Evolutionary conservation across 2,888 invertebrate genomes (phyloP), one percentile per base, ranked within the genome.

Genomic region (Dryococelus australis): DNA sequence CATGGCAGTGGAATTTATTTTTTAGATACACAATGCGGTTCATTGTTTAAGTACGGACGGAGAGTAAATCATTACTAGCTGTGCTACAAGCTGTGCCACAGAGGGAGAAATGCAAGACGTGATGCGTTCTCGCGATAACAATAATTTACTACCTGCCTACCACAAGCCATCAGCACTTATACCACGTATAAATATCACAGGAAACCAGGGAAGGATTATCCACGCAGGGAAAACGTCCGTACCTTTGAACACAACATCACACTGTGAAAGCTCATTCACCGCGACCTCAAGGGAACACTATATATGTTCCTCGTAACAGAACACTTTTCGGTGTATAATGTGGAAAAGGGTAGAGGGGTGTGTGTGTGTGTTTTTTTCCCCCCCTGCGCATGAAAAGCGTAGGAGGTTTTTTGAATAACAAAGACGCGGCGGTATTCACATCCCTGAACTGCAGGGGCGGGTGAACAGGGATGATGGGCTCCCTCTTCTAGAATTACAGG

Each of bases 351-450:
- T 35, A 3, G 35, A 4, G 35, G 35, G 35, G 35, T 1, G 35
- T 35, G 35, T 3, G 51, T 5, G 51, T 1, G 51, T 2, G 51
- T 51, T 51, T 8, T 20, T 24, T 65, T 65, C 6, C 6, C 6
- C 6, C 24, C n/a, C 20, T 2, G 20, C 16, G 65, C n/a, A 20
- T 65, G n/a, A 65, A 65, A 65, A 24, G 65, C n/a, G 65, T 65
- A 65, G 65, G 65, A 65, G 65, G 20, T 65, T 65, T 65, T 65
- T 65, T 65, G n/a, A 65, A 65, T 65, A 65, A 65, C 65, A 65
- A 65, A 65, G 65, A 0, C 16, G 65, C 65, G 10, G 65, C 8
- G 65, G 65, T 65, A 65, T 65, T 65, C 65, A 65, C 65, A 65
- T 65, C 24, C 65, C 65, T 65, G 65, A 65, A 65, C 65, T n/a